Percentiles rank a stretch among this genome's conserved stretches.
Conservation (phyloP, 1,140 invertebrate species). For the Ooceraea biroi region DNA sequence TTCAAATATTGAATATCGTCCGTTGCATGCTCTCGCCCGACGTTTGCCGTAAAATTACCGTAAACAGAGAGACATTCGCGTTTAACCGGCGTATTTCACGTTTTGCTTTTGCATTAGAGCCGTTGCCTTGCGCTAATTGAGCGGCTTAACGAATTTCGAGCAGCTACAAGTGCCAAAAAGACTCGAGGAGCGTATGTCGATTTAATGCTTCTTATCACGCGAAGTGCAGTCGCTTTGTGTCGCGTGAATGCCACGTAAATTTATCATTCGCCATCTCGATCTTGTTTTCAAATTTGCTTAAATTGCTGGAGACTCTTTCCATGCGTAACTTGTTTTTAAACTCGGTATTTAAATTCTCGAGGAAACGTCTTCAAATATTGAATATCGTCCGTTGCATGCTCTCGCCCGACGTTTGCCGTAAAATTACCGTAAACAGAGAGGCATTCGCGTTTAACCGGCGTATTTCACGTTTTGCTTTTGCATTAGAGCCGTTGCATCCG, state of each 20-base stretch:
- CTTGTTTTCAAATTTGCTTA: neutral
- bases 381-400: neutral
- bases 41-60: neutral
- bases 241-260: too few relatives aligned
- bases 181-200: too few relatives aligned
- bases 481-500: constrained; percentile 48
- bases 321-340: too few relatives aligned
- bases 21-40: neutral
- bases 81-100: constrained; percentile 18
- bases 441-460: constrained; percentile 11
- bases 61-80: neutral
- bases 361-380: neutral
- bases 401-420: neutral
- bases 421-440: neutral
- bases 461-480: constrained; percentile 57
- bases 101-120: constrained; percentile 63
- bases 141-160: too few relatives aligned
- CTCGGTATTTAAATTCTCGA: neutral
- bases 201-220: too few relatives aligned
- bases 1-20: neutral
- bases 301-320: too few relatives aligned
- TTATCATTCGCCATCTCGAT: too few relatives aligned
- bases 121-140: too few relatives aligned
- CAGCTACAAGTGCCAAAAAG: too few relatives aligned
- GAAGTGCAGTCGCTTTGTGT: too few relatives aligned